Evolutionary conservation across 2,888 invertebrate genomes (phyloP).

Genomic region (Cosmia trapezina): DNA sequence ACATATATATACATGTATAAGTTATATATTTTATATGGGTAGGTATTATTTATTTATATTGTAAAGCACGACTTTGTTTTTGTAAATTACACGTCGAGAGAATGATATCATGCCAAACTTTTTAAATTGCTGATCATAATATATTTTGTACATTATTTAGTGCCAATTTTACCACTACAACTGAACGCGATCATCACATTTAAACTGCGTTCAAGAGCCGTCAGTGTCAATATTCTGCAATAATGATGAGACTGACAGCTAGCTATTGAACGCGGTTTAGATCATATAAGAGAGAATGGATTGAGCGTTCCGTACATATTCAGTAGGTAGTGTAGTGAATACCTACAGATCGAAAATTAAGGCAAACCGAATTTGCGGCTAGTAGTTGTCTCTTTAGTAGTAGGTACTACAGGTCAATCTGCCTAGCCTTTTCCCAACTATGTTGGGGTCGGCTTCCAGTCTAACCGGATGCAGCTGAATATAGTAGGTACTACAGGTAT

Average conservation of each 20-base stretch:
- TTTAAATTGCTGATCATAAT: constrained; percentile 48
- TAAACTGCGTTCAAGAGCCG: neutral
- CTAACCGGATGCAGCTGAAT: no score
- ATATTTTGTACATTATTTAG: constrained; percentile 40
- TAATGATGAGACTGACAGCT: neutral
- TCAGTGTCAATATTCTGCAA: neutral
- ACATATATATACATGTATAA: constrained; percentile 65
- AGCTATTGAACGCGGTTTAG: neutral
- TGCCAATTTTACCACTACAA: neutral
- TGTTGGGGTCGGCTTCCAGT: no score
- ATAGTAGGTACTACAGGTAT: no score
- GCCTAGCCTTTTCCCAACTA: no score
- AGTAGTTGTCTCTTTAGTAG: no score
- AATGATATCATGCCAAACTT: constrained; percentile 24
- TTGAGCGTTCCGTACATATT: no score
- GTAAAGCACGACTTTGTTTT: constrained; percentile 41
- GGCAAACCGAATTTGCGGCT: no score
- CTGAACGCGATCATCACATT: neutral
- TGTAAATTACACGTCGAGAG: constrained; percentile 39
- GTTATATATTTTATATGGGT: constrained; percentile 58
- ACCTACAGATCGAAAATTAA: no score
- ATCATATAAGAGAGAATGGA: no score
- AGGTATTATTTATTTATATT: constrained; percentile 55
- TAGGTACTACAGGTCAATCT: no score
- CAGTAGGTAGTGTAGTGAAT: no score